Evolutionary conservation across 2,888 invertebrate species (phyloP), one percentile per base, ranked within the genome.

Genomic region (Phoenoteleia sp.): DNA sequence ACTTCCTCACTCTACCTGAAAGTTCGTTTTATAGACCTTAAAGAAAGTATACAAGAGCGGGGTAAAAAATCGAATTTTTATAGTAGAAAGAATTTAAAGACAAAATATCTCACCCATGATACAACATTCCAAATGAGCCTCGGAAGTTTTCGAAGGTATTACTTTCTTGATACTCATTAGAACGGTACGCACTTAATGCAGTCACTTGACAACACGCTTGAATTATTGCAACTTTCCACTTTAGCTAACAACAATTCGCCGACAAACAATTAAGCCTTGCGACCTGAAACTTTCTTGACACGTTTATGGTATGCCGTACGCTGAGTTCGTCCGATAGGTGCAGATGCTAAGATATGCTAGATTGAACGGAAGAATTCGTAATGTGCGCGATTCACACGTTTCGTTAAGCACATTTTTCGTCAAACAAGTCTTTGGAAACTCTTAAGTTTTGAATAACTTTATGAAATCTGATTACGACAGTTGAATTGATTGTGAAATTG

Each of bases 171-270:
- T 69, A 42, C 75, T 81, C 67, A 81, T 79, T 75, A 84, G 67
- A 15, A 58, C 25, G 52, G 21, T 29, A 52, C 39, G 52, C 71
- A 79, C 82, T 86, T 81, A 87, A 85, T 82, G 81, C 75, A 85
- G 81, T 72, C 80, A 83, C 62, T 81, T 72, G 67, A 52, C 84
- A 66, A 66, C 83, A 66, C 67, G 69, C 72, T 62, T 84, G 87
- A 90, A 89, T 91, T 91, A 91, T 91, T 87, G 88, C 90, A 91
- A 93, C 92, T 92, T 92, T 91, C 88, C 91, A 92, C 92, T 93
- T 90, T 88, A 91, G 90, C 92, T 89, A 89, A 90, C 91, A 92
- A 92, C 90, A 91, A 91, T 92, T 91, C 90, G 86, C 84, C 84
- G 88, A 89, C 90, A 91, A 92, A 92, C 91, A 92, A 91, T 92